phyloP scores from a whole-genome alignment of 2,888 invertebrate genomes.

The Philaethria dido region DNA sequence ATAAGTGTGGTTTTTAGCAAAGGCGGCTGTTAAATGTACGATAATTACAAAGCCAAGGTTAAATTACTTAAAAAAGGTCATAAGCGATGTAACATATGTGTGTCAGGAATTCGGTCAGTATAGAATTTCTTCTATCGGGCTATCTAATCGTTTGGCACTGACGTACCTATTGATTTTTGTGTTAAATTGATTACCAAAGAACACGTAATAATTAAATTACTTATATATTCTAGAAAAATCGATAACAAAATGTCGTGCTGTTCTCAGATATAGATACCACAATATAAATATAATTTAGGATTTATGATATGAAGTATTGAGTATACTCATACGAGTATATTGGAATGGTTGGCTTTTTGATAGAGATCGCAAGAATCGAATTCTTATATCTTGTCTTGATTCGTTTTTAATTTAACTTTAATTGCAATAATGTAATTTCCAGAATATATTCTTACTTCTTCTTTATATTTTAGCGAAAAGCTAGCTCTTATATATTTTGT shows the following conservation, averaged over 20 bases:
- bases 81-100: neutral
- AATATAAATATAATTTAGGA: neutral
- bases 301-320: no score
- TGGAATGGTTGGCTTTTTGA: no score
- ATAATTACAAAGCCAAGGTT: constrained; percentile 11
- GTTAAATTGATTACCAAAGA: neutral
- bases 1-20: neutral
- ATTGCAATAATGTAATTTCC: no score
- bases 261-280: neutral
- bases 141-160: neutral
- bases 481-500: no score
- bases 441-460: no score
- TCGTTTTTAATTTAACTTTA: no score
- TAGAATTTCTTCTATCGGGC: no score
- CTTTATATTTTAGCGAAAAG: no score
- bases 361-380: neutral
- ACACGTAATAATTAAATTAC: neutral
- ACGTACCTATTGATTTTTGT: constrained; percentile 5
- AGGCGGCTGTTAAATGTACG: neutral
- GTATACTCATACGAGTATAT: no score
- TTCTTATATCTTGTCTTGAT: neutral
- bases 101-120: neutral
- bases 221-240: constrained; percentile 1
- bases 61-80: constrained; percentile 10
- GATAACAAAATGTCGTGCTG: neutral